Base-by-base conservation (phyloP, 2,797 vertebrate species). In the Acipenser oxyrinchus region DNA sequence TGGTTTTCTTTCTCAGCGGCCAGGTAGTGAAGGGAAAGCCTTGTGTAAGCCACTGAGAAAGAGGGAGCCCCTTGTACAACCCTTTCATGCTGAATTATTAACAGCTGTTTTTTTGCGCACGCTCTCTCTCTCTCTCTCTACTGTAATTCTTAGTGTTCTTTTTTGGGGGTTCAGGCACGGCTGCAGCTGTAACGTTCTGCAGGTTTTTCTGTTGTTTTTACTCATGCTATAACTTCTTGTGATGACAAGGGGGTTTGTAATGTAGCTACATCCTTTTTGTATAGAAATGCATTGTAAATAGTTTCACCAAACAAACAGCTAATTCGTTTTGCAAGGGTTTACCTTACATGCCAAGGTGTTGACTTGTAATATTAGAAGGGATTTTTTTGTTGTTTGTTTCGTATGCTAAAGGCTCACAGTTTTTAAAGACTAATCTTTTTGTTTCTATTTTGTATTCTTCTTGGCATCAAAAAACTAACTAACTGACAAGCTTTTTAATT, bases 61-160 rank as follows among this genome's bases (percentile, higher is more conserved):
- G 68, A 73, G 69, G 66, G 66, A 74, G 71, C 67, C 69, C 74
- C 68, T 72, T 79, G 67, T 71, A 69, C 68, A 73, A 71, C 64
- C 73, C 68, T 73, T 71, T 65, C 62, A 67, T 65, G 69, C 68
- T 69, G 63, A 69, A 68, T 71, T 74, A 75, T 74, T 71, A 72
- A 70, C 70, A 78, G 73, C 67, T 73, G 71, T 63, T 73, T 68
- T 66, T 68, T 72, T 60, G 18, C 18, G 37, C 37, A 4, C 37
- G 4, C 5, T 37, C 37, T 57, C 37, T 37, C 5, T 37, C 37
- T 57, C 55, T 55, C 64, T 57, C 12, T 62, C 51, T 55, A 65
- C 64, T 65, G 51, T 57, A n/a, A 58, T 11, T n/a, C 55, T 58
- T 7, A 7, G 11, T n/a, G 10, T 64, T 23, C 9, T 8, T 13